Base-by-base conservation (phyloP, 2,113 vertebrate genomes). In the Tichodroma muraria region DNA sequence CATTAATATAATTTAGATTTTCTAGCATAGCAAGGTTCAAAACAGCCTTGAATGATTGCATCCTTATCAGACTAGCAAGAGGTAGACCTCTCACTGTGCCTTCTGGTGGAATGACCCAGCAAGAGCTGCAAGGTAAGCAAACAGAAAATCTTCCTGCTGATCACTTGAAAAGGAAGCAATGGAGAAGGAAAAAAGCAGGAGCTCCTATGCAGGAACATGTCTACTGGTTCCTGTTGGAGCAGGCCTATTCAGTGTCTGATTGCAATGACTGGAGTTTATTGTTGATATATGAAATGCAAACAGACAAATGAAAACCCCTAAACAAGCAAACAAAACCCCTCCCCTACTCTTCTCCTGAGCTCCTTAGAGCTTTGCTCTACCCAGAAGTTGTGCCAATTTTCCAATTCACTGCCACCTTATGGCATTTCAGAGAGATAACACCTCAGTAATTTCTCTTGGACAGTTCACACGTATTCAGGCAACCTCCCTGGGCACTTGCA, bases 321-420 rank as follows among this genome's bases (percentile, higher is more conserved):
- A 90, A 68, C 10, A 66, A 84, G 60, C n/a, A 76, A 72, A 60
- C 11, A 75, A 73, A 79, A 40, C 15, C 23, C 35, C n/a, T 83
- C 12, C 40, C 9, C 14, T 25, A 15, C 18, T 20, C 31, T 49
- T 35, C 37, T n/a, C 6, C 50, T 13, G 45, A 94, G 56, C 31
- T 82, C 60, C 78, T 81, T 25, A 60, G 65, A 86, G 52, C 57
- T 92, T 94, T 93, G 80, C 81, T 93, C 77, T 61, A 27, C 37
- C 40, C 31, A 81, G 65, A 90, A 90, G 79, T 68, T 53, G 49
- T 21, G 61, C 11, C 49, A 33, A 6, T 81, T 93, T 96, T 86
- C 95, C 84, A 96, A 85, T 65, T 92, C 96, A 79, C 95, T 94
- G 96, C 94, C 93, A 97, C 94, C 91, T 96, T 72, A 97, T 79